These are phyloP conservation scores for Hydriomena furcata DNA, from an alignment of 2,888 invertebrate species.

Conservation along the genomic window DNA sequence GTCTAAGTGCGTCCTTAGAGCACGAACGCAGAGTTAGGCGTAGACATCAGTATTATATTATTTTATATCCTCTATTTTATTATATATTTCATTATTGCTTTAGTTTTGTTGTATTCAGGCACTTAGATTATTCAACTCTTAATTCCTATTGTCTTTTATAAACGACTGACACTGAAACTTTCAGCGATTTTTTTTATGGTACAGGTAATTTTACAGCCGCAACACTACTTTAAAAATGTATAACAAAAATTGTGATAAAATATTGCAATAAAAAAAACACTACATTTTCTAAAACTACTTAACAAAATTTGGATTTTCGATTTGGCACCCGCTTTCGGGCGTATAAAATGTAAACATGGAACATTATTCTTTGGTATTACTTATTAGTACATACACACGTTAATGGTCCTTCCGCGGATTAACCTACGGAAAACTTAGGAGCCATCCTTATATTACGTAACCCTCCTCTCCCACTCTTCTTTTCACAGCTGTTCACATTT, in stretches of 20 bases:
- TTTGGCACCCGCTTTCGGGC: slow-evolving; percentile 24
- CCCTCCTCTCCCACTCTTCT: no score
- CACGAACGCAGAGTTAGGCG: no score
- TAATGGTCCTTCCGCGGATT: no score
- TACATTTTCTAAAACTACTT: slow-evolving; percentile 7
- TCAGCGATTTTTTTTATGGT: background rate
- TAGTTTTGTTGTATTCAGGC: slow-evolving; percentile 14
- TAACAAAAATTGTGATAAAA: slow-evolving; percentile 6
- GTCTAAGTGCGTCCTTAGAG: no score
- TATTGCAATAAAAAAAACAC: slow-evolving; percentile 2
- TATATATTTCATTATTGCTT: slow-evolving; percentile 18
- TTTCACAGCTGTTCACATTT: no score
- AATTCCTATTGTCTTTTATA: slow-evolving; percentile 17
- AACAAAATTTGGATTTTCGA: slow-evolving; percentile 10
- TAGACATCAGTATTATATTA: no score
- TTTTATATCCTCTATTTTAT: no score
- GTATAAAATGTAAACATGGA: no score
- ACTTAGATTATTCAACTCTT: slow-evolving; percentile 19
- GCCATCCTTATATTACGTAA: no score
- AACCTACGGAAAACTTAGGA: no score
- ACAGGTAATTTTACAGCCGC: background rate
- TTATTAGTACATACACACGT: no score
- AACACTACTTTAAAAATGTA: background rate
- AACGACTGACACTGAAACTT: background rate
- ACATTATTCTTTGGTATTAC: slow-evolving; percentile 31